A percentile compares a stretch with the other conserved stretches of the same genome.
phyloP scores from a whole-genome alignment of 2,888 invertebrate genomes.

The Lasioglossum villosulum region DNA sequence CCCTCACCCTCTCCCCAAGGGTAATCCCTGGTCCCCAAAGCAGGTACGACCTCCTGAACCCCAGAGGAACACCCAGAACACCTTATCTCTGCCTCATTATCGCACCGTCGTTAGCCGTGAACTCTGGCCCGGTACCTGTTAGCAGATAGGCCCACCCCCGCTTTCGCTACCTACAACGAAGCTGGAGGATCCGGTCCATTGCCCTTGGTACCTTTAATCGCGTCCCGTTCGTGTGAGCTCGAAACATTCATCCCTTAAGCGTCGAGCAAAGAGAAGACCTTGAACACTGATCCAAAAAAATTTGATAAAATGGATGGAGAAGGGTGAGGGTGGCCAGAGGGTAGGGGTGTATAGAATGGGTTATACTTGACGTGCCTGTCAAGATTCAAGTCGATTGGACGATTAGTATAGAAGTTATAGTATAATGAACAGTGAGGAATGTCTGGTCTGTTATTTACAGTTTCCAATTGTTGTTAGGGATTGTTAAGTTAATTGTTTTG shows the following conservation, averaged over 20 bases:
- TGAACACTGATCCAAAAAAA: background rate
- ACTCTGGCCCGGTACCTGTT: constrained; percentile 62
- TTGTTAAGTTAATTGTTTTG: background rate
- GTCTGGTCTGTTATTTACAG: background rate
- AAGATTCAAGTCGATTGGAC: background rate
- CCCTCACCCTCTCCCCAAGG: constrained; percentile 8
- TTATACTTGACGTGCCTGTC: background rate
- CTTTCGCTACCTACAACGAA: constrained; percentile 62
- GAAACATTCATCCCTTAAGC: background rate
- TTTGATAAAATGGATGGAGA: background rate
- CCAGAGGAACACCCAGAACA: constrained; percentile 60
- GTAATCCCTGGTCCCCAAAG: constrained; percentile 22
- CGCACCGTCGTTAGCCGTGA: constrained; percentile 68
- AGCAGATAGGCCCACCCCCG: constrained; percentile 61
- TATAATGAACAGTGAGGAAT: background rate
- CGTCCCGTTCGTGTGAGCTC: constrained; percentile 25
- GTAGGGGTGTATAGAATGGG: background rate
- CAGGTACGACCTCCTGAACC: constrained; percentile 46
- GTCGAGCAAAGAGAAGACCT: background rate
- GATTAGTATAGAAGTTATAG: background rate
- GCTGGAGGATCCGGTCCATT: constrained; percentile 40
- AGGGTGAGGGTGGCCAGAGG: background rate
- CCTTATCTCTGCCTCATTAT: constrained; percentile 71
- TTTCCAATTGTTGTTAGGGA: background rate
- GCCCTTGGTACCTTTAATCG: constrained; percentile 52